Percentiles rank a stretch among this genome's conserved stretches.
These are phyloP conservation scores for Eptesicus fuscus DNA, from an alignment of 2,113 vertebrate genomes.

Conservation along the genomic window DNA sequence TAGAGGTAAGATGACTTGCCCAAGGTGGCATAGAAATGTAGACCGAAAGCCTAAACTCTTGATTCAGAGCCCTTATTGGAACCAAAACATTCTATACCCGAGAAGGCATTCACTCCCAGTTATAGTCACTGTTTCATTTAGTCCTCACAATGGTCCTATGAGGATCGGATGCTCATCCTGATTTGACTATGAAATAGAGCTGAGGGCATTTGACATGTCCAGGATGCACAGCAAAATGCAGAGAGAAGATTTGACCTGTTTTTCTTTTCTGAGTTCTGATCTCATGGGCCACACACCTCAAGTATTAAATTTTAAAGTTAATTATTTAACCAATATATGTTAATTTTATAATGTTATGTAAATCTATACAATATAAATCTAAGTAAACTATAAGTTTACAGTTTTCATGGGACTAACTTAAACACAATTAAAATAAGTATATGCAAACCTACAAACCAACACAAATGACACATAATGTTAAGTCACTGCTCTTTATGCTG, in stretches of 20 bases:
- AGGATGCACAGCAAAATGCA: neutral
- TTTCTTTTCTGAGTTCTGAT: neutral
- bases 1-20: neutral
- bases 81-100: neutral
- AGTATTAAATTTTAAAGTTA: neutral
- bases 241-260: neutral
- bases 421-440: neutral
- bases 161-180: neutral
- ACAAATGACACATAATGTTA: neutral
- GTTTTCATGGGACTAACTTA: neutral
- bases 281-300: neutral
- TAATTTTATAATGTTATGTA: constrained; percentile 6
- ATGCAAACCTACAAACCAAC: neutral
- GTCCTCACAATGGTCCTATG: neutral
- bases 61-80: neutral
- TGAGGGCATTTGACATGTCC: neutral
- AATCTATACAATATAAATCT: neutral
- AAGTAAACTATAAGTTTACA: neutral
- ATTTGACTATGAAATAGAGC: neutral
- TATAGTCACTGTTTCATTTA: neutral
- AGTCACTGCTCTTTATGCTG: neutral
- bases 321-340: neutral
- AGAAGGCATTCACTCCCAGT: neutral
- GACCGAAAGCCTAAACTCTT: neutral
- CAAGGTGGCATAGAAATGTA: neutral